A percentile compares a stretch with the other conserved stretches of the same genome.
Conservation (phyloP, 2,113 vertebrate species). For the Cettia cetti region DNA sequence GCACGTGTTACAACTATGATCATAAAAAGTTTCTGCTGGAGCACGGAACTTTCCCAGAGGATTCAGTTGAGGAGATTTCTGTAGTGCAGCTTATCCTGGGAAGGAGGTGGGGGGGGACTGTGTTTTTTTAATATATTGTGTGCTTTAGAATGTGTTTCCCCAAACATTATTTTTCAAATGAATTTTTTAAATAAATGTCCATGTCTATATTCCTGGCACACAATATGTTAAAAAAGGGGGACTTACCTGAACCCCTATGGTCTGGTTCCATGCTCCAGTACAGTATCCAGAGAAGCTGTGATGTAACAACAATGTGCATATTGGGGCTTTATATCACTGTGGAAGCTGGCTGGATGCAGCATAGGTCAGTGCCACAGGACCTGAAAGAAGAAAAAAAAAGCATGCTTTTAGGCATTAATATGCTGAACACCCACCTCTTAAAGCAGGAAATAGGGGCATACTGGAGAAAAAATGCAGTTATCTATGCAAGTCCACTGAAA, state of each 20-base stretch:
- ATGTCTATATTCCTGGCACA: slow-evolving; percentile 30
- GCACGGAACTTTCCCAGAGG: neutral
- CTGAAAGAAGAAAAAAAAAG: slow-evolving; percentile 72
- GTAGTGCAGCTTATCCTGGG: neutral
- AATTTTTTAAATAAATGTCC: neutral
- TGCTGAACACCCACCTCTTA: slow-evolving; percentile 45
- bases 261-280: slow-evolving; percentile 71
- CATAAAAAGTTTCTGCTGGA: neutral
- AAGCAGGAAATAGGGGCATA: neutral
- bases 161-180: neutral
- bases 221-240: slow-evolving; percentile 61
- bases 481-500: slow-evolving; percentile 1
- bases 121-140: slow-evolving; percentile 10
- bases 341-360: slow-evolving; percentile 35
- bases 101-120: neutral
- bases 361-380: slow-evolving; percentile 60
- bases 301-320: slow-evolving; percentile 63
- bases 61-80: neutral
- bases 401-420: slow-evolving; percentile 41
- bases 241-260: slow-evolving; percentile 71
- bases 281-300: slow-evolving; percentile 55
- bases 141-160: slow-evolving; percentile 7
- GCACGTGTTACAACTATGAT: neutral
- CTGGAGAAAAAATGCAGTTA: neutral
- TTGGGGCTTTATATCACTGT: slow-evolving; percentile 62